Evolutionary conservation across 2,888 invertebrate genomes (phyloP).

Genomic region (Cepaea hortensis): DNA sequence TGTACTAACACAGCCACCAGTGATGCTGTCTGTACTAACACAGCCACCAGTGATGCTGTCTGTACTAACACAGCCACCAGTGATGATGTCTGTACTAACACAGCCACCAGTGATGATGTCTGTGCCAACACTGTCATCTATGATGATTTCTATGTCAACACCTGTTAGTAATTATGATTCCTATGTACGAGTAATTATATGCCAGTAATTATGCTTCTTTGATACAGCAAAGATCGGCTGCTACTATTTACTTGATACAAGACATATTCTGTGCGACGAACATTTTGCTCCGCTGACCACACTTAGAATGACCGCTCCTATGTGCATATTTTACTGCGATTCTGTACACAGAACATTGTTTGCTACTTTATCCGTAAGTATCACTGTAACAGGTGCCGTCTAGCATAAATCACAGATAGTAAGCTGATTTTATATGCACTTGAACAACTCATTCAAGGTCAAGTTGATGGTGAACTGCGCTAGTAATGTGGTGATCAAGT

Average conservation of each 20-base stretch:
- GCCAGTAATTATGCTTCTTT: neutral
- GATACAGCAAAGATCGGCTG: constrained; percentile 39
- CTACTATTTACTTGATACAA: neutral
- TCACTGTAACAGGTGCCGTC: neutral
- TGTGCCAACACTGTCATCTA: neutral
- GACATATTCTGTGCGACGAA: constrained; percentile 2
- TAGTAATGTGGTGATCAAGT: no score
- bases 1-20: no score
- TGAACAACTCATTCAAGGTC: no score
- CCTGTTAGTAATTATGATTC: neutral
- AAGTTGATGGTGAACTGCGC: no score
- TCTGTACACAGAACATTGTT: constrained; percentile 16
- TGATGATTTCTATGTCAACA: neutral
- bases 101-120: no score
- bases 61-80: no score
- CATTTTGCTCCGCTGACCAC: constrained; percentile 21
- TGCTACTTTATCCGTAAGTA: constrained; percentile 26
- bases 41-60: no score
- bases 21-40: no score
- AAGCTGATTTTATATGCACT: no score
- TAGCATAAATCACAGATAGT: neutral
- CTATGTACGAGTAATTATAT: no score
- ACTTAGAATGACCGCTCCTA: constrained; percentile 15
- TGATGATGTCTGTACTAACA: no score
- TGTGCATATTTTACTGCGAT: constrained; percentile 41